Conservation (phyloP, 2,888 invertebrate species). For the Papilio demoleus region DNA sequence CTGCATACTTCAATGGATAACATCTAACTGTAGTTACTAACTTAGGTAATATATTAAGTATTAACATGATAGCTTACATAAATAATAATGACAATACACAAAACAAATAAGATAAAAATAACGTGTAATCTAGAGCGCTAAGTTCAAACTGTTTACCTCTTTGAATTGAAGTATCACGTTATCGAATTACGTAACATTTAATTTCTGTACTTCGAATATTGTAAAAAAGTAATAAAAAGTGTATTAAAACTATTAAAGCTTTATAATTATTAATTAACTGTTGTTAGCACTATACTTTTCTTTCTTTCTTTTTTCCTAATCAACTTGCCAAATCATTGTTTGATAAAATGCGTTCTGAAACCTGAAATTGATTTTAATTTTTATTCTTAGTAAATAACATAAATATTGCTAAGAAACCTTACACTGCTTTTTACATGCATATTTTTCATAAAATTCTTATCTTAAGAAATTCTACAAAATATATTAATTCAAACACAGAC, state of each 20-base stretch:
- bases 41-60: constrained; percentile 58
- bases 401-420: too few relatives aligned
- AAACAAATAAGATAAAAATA: constrained; percentile 58
- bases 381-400: not conserved
- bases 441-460: too few relatives aligned
- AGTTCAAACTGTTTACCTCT: constrained; percentile 54
- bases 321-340: constrained; percentile 68
- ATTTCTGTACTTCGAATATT: constrained; percentile 40
- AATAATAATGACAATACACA: constrained; percentile 60
- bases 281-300: constrained; percentile 17
- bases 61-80: constrained; percentile 69
- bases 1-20: constrained; percentile 56
- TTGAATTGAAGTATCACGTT: constrained; percentile 50
- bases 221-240: constrained; percentile 1
- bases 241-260: not conserved
- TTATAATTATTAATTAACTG: constrained; percentile 25
- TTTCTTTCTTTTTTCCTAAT: constrained; percentile 45
- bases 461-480: too few relatives aligned
- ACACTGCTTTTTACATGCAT: too few relatives aligned
- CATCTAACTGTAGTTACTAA: constrained; percentile 55
- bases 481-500: too few relatives aligned
- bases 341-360: constrained; percentile 38
- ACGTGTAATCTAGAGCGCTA: constrained; percentile 50
- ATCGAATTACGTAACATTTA: constrained; percentile 32
- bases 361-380: constrained; percentile 40